Conservation (phyloP, 2,797 vertebrate genomes). For the Valencia hispanica region DNA sequence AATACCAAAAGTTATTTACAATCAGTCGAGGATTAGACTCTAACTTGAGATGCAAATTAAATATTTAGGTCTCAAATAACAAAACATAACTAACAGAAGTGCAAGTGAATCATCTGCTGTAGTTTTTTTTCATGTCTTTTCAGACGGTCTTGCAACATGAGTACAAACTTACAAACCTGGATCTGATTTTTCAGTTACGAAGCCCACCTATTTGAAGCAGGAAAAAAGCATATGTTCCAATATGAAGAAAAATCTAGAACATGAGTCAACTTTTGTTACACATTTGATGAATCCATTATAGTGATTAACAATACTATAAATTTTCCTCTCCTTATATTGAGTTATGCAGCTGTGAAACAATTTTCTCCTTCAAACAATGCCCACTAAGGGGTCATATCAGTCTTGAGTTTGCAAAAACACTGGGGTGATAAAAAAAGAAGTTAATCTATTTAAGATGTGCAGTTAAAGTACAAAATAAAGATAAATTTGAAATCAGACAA, state of each 20-base stretch:
- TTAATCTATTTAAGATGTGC: not conserved
- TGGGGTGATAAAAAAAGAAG: not conserved
- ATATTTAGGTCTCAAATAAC: not conserved
- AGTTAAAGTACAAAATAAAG: not conserved
- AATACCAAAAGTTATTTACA: slow-evolving; percentile 26
- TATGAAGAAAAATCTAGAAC: not conserved
- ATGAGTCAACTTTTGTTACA: not conserved
- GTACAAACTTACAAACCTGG: not conserved
- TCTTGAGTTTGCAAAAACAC: not conserved
- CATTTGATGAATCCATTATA: not conserved
- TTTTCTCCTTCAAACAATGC: not conserved
- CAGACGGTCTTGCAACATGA: not conserved
- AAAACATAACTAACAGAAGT: not conserved
- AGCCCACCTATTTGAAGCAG: too few relatives aligned
- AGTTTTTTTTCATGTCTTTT: not conserved
- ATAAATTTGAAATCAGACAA: not conserved
- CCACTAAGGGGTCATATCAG: not conserved
- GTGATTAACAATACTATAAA: not conserved
- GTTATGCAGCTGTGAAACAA: not conserved
- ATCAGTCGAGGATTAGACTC: not conserved
- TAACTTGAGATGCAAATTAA: not conserved
- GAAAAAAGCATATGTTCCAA: too few relatives aligned
- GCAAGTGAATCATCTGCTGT: too few relatives aligned
- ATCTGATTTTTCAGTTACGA: too few relatives aligned
- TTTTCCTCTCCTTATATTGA: not conserved